A percentile compares a stretch with the other conserved stretches of the same genome.
phyloP scores from a whole-genome alignment of 2,888 invertebrate genomes.

The Protophormia terraenovae region DNA sequence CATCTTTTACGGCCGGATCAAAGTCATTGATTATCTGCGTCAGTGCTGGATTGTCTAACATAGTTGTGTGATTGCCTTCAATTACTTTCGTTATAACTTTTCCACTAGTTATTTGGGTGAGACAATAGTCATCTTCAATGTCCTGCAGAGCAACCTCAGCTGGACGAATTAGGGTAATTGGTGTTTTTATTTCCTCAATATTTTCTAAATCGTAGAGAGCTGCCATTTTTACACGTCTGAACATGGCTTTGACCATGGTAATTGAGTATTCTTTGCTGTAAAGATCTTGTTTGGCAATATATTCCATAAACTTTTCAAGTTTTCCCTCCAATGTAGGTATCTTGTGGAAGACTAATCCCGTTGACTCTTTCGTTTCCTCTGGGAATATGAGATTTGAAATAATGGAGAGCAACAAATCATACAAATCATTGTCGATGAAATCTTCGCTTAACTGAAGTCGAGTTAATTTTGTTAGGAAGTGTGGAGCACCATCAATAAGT shows the following conservation, averaged over 20 bases:
- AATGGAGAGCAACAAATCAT: conserved; percentile 75
- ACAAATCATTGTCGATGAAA: conserved; percentile 76
- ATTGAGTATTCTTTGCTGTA: conserved; percentile 81
- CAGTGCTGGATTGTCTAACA: conserved; percentile 85
- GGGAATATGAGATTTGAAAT: conserved; percentile 78
- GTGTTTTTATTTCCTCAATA: conserved; percentile 82
- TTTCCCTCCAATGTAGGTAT: conserved; percentile 84
- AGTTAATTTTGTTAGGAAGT: conserved; percentile 84
- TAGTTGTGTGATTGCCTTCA: conserved; percentile 88
- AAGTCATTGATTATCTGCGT: conserved; percentile 85
- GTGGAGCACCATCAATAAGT: conserved; percentile 92
- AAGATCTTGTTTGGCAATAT: conserved; percentile 78
- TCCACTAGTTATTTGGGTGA: conserved; percentile 84
- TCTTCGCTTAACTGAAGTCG: conserved; percentile 74
- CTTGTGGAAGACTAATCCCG: conserved; percentile 81
- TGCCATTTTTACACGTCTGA: conserved; percentile 83
- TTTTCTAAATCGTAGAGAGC: conserved; percentile 81
- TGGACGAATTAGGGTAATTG: conserved; percentile 85
- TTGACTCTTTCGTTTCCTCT: conserved; percentile 75
- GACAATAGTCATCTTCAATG: conserved; percentile 85
- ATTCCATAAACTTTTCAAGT: conserved; percentile 82
- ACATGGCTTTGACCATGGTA: conserved; percentile 81
- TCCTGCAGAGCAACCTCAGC: conserved; percentile 83
- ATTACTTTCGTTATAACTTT: conserved; percentile 84
- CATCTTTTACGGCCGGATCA: conserved; percentile 77